A percentile compares a stretch with the other conserved stretches of the same genome.
Conservation (phyloP, 2,888 invertebrate genomes). For the Ernsta delagoae region DNA sequence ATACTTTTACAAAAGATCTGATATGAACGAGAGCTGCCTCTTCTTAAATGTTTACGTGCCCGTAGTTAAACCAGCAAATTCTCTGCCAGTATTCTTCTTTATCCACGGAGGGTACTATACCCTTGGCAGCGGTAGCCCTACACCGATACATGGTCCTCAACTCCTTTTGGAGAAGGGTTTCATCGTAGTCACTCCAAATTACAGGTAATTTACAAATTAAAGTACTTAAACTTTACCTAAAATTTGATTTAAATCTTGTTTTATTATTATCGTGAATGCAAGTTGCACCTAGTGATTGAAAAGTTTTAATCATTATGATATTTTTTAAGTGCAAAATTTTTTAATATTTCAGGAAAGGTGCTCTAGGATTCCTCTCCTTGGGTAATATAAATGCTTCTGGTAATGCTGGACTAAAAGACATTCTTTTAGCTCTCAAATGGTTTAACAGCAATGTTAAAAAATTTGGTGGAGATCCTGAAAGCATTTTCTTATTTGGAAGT, state of each 20-base stretch:
- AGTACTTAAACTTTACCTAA: too few species aligned
- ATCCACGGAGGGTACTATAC: conserved; percentile 55
- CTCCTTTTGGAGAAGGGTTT: conserved; percentile 51
- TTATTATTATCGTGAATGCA: too few species aligned
- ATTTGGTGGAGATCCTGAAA: conserved; percentile 9
- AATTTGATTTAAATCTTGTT: too few species aligned
- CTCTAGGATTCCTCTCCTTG: conserved; percentile 24
- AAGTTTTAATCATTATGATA: too few species aligned
- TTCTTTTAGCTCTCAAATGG: conserved; percentile 28
- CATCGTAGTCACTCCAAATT: conserved; percentile 60
- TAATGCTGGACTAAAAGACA: conserved; percentile 58
- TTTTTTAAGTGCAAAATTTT: too few species aligned
- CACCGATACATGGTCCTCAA: conserved; percentile 51
- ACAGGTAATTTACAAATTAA: conserved; percentile 45
- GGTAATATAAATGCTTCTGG: conserved; percentile 50
- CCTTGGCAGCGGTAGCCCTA: conserved; percentile 44
- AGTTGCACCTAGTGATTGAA: too few species aligned
- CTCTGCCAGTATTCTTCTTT: conserved; percentile 51
- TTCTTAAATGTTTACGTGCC: neutral
- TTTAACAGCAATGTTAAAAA: neutral
- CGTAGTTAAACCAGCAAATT: neutral
- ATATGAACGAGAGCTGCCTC: conserved; percentile 12
- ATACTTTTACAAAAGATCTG: neutral
- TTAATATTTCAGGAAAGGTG: conserved; percentile 20
- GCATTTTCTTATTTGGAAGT: neutral